phyloP scores from a whole-genome alignment of 2,888 invertebrate species.

The Acronicta alni region DNA sequence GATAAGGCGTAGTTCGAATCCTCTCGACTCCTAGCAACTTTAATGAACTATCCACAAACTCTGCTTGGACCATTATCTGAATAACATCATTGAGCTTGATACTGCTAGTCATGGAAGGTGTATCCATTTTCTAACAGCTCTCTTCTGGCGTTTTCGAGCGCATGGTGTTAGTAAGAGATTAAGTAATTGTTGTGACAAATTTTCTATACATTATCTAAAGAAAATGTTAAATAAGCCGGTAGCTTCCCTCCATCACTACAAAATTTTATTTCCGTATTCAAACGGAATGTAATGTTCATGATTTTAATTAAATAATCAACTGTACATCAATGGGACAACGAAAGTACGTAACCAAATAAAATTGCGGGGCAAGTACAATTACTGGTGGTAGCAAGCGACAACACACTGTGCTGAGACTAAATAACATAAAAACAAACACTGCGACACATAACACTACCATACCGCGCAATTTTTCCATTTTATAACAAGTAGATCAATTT shows the following conservation, averaged over 20 bases:
- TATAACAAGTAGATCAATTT: conserved; percentile 13
- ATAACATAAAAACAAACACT: conserved; percentile 4
- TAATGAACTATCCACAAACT: too few species aligned
- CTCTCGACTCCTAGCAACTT: too few species aligned
- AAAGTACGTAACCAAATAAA: conserved; percentile 35
- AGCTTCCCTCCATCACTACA: conserved; percentile 25
- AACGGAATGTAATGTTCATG: conserved; percentile 51
- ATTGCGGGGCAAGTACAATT: conserved; percentile 9
- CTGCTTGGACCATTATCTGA: too few species aligned
- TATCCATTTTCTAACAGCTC: too few species aligned
- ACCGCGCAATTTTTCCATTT: conserved; percentile 22
- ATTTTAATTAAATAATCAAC: conserved; percentile 28
- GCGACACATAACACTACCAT: conserved; percentile 1
- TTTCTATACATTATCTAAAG: too few species aligned
- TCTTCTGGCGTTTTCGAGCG: too few species aligned
- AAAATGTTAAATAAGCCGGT: conserved; percentile 4
- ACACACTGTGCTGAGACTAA: background rate
- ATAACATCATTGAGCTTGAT: too few species aligned
- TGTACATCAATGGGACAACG: conserved; percentile 45
- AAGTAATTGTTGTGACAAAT: too few species aligned
- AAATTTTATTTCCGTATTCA: conserved; percentile 44
- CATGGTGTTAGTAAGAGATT: too few species aligned
- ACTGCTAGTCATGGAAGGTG: too few species aligned
- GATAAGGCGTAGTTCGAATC: too few species aligned
- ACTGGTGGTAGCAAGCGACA: conserved; percentile 1